A percentile compares a stretch with the other conserved stretches of the same genome.
Evolutionary conservation across 2,797 vertebrate species (phyloP).

Genomic region (Toxotes lorentzi): DNA sequence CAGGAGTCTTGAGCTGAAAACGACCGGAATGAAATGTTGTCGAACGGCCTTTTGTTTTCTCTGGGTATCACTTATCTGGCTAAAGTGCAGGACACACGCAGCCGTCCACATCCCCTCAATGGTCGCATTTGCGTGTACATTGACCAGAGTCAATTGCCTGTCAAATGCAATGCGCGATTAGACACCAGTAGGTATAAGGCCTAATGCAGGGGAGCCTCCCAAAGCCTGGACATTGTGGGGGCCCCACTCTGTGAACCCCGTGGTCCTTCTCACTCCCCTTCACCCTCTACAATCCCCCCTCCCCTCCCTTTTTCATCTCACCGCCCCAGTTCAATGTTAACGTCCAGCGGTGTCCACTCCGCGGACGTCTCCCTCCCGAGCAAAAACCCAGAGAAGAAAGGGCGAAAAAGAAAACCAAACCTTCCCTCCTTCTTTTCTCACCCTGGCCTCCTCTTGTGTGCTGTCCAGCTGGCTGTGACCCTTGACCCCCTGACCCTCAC

Average conservation of each 20-base stretch:
- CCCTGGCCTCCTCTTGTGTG: conserved; percentile 85
- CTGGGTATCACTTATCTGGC: conserved; percentile 68
- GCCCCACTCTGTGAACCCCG: conserved; percentile 60
- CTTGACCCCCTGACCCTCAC: conserved; percentile 84
- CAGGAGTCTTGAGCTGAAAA: conserved; percentile 58
- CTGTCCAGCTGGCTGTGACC: conserved; percentile 89
- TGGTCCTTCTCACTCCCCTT: conserved; percentile 38
- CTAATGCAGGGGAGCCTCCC: conserved; percentile 60
- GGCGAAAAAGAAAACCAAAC: conserved; percentile 58
- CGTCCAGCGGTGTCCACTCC: conserved; percentile 81
- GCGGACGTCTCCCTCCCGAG: conserved; percentile 62
- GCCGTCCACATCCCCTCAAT: conserved; percentile 65
- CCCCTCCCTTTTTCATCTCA: conserved; percentile 66
- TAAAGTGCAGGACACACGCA: conserved; percentile 58
- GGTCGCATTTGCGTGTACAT: conserved; percentile 72
- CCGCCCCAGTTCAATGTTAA: conserved; percentile 86
- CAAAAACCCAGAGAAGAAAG: conserved; percentile 63
- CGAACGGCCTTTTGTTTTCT: conserved; percentile 68
- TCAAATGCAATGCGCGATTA: conserved; percentile 81
- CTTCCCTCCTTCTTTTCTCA: conserved; percentile 85
- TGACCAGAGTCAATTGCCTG: conserved; percentile 85
- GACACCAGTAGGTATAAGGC: conserved; percentile 73
- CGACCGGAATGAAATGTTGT: conserved; percentile 57
- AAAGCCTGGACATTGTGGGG: conserved; percentile 59
- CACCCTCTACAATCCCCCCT: conserved; percentile 26